Base-by-base conservation (phyloP, 2,797 vertebrate species). In the Echiichthys vipera region DNA sequence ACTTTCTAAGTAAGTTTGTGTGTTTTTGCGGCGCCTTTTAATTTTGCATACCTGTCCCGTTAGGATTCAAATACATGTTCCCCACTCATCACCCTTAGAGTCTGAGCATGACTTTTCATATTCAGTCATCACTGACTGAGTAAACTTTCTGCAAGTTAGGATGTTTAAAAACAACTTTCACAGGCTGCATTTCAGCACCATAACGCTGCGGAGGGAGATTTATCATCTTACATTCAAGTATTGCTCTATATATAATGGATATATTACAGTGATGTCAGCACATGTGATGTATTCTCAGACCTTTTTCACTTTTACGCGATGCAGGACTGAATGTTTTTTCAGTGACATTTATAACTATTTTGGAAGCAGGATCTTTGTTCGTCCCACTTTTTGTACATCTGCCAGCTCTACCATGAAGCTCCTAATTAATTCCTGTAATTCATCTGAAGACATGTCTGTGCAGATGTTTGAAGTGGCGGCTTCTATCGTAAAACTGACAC, bases 371-470 rank as follows among this genome's bases (percentile, higher is more conserved):
- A 63, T 55, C 25, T 57, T 70, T 47, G 27, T 61, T 61, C 74
- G 63, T 71, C 45, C 30, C 27, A 50, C 27, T 72, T 73, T 77
- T 58, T 70, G 18, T 37, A 32, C 22, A 18, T 40, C 46, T 1
- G 1, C 34, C 4, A 42, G 8, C 22, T 45, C 18, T 11, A 20
- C n/a, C 18, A 5, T 20, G 29, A 63, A 32, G 37, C 32, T 27
- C 11, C 20, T 72, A n/a, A n/a, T n/a, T n/a, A n/a, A n/a, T n/a
- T n/a, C n/a, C n/a, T n/a, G n/a, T 15, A 18, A 25, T 29, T 45
- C 1, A 6, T 17, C 15, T 17, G 9, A 37, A 20, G 20, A 46
- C 53, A 18, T 27, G 9, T 29, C 1, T 36, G 15, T 25, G n/a
- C 64, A 58, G 20, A 55, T 15, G 13, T 15, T 13, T 30, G 3